These are phyloP conservation scores for Euclidia mi DNA, from an alignment of 2,888 invertebrate genomes.

Conservation along the genomic window DNA sequence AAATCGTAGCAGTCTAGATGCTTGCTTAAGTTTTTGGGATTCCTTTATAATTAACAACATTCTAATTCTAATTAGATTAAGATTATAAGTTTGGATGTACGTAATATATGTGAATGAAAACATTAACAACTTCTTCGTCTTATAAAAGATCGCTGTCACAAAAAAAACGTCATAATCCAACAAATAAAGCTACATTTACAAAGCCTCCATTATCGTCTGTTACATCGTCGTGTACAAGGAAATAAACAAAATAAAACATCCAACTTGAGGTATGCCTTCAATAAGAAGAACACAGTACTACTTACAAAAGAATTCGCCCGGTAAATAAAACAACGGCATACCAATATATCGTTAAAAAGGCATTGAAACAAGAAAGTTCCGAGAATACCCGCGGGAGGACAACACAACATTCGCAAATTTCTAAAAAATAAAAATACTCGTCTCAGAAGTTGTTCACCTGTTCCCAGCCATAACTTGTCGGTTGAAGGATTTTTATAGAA, in stretches of 20 bases:
- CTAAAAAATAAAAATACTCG: constrained; percentile 71
- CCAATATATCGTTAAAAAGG: constrained; percentile 70
- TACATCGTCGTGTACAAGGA: not conserved
- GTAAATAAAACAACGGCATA: constrained; percentile 69
- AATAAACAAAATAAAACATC: constrained; percentile 13
- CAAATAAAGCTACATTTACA: not conserved
- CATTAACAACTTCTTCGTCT: too few species aligned
- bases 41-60: too few species aligned
- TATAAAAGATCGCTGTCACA: too few species aligned
- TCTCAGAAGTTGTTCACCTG: constrained; percentile 67
- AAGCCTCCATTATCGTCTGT: not conserved
- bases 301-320: constrained; percentile 47
- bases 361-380: constrained; percentile 73
- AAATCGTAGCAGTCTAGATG: too few species aligned
- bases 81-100: too few species aligned
- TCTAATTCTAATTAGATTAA: too few species aligned
- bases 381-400: constrained; percentile 71
- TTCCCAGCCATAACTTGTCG: constrained; percentile 70
- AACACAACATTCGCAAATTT: constrained; percentile 74
- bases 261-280: constrained; percentile 11
- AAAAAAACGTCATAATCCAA: not conserved
- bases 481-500: constrained; percentile 72
- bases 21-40: too few species aligned
- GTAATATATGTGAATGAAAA: too few species aligned
- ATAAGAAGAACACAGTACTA: constrained; percentile 20